Conservation (phyloP, 2,113 vertebrate species). For the Phaethon lepturus region DNA sequence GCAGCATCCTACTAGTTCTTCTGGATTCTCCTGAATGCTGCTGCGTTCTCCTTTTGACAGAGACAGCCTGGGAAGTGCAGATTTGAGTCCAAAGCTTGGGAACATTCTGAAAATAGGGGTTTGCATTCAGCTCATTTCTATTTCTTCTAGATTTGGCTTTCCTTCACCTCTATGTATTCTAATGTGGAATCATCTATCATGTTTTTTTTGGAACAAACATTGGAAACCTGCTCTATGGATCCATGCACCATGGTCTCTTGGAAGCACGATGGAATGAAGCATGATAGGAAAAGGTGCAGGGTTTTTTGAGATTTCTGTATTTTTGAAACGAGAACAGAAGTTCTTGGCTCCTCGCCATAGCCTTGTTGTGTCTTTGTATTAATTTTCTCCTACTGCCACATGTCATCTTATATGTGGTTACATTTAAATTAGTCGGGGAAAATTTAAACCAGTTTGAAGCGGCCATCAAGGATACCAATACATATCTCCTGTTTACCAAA, state of each 20-base stretch:
- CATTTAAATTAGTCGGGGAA: background rate
- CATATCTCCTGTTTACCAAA: background rate
- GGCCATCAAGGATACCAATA: background rate
- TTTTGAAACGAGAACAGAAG: background rate
- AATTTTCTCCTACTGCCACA: background rate
- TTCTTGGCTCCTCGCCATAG: background rate
- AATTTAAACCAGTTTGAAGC: background rate
- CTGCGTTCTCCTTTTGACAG: background rate
- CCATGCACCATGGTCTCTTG: background rate
- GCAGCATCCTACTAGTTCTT: slow-evolving; percentile 21
- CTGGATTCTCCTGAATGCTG: slow-evolving; percentile 14
- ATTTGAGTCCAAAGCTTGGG: background rate
- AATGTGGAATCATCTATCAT: background rate
- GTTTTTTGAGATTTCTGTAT: background rate
- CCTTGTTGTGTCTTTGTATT: background rate
- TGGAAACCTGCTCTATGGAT: background rate
- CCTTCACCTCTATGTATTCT: background rate
- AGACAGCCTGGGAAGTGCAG: background rate
- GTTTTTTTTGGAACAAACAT: background rate
- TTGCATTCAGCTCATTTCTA: background rate
- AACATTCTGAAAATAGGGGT: background rate
- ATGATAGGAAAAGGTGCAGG: background rate
- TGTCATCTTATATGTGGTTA: background rate
- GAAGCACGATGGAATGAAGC: background rate
- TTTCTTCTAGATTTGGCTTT: background rate